Conservation (phyloP, 2,797 vertebrate genomes). For the Chaunax sp. region DNA sequence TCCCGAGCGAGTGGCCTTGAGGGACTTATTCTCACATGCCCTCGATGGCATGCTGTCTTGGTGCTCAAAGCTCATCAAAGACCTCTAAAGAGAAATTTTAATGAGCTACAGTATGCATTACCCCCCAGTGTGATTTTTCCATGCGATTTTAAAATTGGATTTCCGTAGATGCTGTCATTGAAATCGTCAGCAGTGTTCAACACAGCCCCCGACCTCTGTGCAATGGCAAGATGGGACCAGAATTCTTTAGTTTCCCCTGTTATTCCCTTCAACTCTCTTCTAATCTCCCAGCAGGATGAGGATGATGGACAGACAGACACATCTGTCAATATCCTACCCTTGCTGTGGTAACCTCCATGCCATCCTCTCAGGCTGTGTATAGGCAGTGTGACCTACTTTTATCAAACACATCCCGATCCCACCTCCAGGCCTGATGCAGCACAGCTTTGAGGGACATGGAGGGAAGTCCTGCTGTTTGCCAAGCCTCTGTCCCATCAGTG, state of each 20-base stretch:
- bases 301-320: constrained; percentile 62
- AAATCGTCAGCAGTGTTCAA: constrained; percentile 54
- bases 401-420: constrained; percentile 67
- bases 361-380: constrained; percentile 67
- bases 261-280: constrained; percentile 29
- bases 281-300: constrained; percentile 56
- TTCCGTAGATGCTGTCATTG: constrained; percentile 60
- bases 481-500: constrained; percentile 49
- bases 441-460: constrained; percentile 62
- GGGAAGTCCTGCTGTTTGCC: constrained; percentile 70
- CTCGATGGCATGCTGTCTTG: constrained; percentile 64
- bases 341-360: constrained; percentile 58
- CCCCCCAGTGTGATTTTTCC: constrained; percentile 65
- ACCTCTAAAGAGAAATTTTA: constrained; percentile 74
- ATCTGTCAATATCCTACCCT: constrained; percentile 40
- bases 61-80: constrained; percentile 66
- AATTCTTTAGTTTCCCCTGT: constrained; percentile 38
- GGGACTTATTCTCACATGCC: constrained; percentile 61
- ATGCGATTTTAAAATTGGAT: constrained; percentile 65
- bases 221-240: constrained; percentile 29
- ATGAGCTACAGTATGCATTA: constrained; percentile 75
- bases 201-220: constrained; percentile 64
- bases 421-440: constrained; percentile 65
- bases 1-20: constrained; percentile 64
- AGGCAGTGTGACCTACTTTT: constrained; percentile 76